phyloP scores from a whole-genome alignment of 2,888 invertebrate species.

The Chloromyia formosa region DNA sequence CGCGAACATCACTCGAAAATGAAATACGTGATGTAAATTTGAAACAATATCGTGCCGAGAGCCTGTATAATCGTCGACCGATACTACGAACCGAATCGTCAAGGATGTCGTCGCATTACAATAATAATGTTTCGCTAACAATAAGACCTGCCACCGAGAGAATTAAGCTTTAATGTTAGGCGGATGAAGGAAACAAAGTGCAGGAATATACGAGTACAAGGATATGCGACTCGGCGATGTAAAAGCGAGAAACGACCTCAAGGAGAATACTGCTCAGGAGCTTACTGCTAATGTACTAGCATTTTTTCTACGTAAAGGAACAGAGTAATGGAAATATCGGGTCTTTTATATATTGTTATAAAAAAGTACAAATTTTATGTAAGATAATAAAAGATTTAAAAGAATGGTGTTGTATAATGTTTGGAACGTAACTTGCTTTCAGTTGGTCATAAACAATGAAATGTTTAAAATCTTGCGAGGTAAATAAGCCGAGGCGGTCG shows the following conservation, averaged over 20 bases:
- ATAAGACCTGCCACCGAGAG: slow-evolving; percentile 31
- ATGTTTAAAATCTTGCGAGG: too few relatives aligned
- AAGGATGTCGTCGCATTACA: slow-evolving; percentile 41
- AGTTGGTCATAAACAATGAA: too few relatives aligned
- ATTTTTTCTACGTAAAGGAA: too few relatives aligned
- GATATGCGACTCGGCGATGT: too few relatives aligned
- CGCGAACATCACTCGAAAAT: slow-evolving; percentile 37
- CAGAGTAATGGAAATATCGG: too few relatives aligned
- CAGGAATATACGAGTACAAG: too few relatives aligned
- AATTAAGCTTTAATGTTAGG: slow-evolving; percentile 28
- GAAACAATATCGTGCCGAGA: slow-evolving; percentile 42
- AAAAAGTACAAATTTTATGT: too few relatives aligned
- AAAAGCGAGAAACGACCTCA: not conserved
- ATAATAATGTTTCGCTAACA: slow-evolving; percentile 31
- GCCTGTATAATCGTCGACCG: slow-evolving; percentile 30
- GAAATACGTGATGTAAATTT: slow-evolving; percentile 44
- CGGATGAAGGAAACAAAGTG: not conserved
- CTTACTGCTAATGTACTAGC: not conserved
- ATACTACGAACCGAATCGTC: slow-evolving; percentile 41
- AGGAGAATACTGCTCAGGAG: not conserved
- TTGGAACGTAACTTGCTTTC: too few relatives aligned
- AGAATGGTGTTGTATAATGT: too few relatives aligned
- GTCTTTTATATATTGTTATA: too few relatives aligned
- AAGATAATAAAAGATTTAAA: too few relatives aligned
- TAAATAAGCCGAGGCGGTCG: too few relatives aligned